These are phyloP conservation scores for Craniophora ligustri DNA, from an alignment of 2,888 invertebrate species.

Conservation along the genomic window DNA sequence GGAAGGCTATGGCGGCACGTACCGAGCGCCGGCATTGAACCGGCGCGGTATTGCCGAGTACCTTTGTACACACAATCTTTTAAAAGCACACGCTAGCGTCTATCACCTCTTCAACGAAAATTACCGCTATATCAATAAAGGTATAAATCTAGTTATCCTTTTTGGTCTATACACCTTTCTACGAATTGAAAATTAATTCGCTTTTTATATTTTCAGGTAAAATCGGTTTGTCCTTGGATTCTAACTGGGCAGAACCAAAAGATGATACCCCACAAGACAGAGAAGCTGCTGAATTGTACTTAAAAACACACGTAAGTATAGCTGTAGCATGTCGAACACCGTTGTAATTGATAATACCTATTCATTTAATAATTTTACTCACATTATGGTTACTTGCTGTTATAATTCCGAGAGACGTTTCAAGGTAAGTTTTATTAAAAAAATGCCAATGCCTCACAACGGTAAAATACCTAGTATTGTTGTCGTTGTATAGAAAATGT, in stretches of 20 bases:
- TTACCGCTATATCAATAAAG: constrained; percentile 87
- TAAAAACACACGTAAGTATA: constrained; percentile 88
- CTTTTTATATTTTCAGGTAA: constrained; percentile 77
- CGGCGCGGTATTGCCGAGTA: constrained; percentile 90
- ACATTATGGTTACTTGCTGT: background rate
- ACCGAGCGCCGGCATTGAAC: constrained; percentile 89
- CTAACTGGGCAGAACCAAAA: constrained; percentile 89
- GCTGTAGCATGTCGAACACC: background rate
- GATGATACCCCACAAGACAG: constrained; percentile 84
- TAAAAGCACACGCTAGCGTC: constrained; percentile 92
- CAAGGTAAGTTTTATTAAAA: constrained; percentile 13
- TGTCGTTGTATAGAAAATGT: too few species aligned
- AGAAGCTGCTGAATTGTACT: constrained; percentile 89
- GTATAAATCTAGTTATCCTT: constrained; percentile 59
- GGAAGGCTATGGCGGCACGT: constrained; percentile 88
- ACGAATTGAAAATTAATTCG: background rate
- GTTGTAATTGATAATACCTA: background rate
- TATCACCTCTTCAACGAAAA: constrained; percentile 90
- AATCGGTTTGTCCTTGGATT: constrained; percentile 90
- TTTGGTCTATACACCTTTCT: background rate
- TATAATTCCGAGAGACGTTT: constrained; percentile 7
- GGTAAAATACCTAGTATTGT: too few species aligned
- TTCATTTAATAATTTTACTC: background rate
- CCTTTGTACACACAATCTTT: constrained; percentile 91
- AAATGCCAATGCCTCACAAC: constrained; percentile 6